phyloP scores from a whole-genome alignment of 2,113 vertebrate species.

The Leuciscus idus region DNA sequence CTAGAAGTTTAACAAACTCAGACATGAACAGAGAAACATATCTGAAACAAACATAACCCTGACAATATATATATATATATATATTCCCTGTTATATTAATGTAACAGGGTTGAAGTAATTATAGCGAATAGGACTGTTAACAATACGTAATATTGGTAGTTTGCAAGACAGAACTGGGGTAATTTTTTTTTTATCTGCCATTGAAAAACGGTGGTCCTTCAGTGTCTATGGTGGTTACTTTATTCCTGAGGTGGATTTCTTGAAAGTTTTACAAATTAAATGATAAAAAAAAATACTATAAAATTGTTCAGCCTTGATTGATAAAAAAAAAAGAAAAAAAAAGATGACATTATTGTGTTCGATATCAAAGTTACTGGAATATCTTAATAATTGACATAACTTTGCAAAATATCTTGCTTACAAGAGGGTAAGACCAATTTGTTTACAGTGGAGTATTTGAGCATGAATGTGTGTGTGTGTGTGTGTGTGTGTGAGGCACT shows the following conservation, averaged over 20 bases:
- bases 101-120: neutral
- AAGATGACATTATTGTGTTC: neutral
- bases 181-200: too few relatives aligned
- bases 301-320: neutral
- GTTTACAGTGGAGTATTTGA: conserved; percentile 13
- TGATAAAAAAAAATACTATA: neutral
- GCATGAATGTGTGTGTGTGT: conserved; percentile 8
- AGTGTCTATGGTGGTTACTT: neutral
- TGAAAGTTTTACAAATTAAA: neutral
- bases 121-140: neutral
- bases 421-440: neutral
- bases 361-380: neutral
- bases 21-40: too few relatives aligned
- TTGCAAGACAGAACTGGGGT: neutral
- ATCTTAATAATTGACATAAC: conserved; percentile 6
- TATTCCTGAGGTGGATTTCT: neutral
- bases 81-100: neutral
- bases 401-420: neutral
- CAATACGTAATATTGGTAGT: neutral
- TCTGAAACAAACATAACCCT: too few relatives aligned
- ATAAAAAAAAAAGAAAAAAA: neutral
- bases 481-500: conserved; percentile 20
- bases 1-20: too few relatives aligned
- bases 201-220: neutral
- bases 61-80: too few relatives aligned